These are phyloP conservation scores for Clarias magur DNA, from an alignment of 2,113 vertebrate species.

Conservation along the genomic window DNA sequence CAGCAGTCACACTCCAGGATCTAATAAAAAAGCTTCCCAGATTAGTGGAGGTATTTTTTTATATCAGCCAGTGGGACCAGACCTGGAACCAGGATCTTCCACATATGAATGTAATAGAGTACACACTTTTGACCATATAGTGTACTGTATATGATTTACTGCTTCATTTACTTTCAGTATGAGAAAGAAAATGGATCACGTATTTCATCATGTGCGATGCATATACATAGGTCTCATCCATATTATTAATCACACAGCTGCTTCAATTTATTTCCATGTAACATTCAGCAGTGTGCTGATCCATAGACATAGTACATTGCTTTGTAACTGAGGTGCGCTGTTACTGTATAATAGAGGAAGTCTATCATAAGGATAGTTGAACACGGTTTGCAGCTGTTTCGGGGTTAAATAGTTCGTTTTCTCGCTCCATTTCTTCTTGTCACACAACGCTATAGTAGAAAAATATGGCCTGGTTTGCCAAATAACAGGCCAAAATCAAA, in stretches of 20 bases:
- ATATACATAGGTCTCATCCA: neutral
- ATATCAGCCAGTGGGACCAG: neutral
- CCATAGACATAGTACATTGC: neutral
- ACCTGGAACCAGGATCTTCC: neutral
- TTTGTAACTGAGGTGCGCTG: neutral
- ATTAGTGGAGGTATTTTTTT: neutral
- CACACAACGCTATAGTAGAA: neutral
- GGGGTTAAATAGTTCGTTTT: slow-evolving; percentile 38
- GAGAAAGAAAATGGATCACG: neutral
- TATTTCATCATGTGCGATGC: neutral
- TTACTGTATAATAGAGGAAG: slow-evolving; percentile 8
- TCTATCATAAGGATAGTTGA: neutral
- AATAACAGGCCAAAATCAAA: neutral
- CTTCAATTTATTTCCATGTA: neutral
- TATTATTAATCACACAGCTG: neutral
- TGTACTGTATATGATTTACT: neutral
- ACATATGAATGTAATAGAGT: neutral
- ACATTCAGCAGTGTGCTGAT: slow-evolving; percentile 11
- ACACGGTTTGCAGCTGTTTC: slow-evolving; percentile 34
- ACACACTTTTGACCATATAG: neutral
- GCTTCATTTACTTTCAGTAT: neutral
- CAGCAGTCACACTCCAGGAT: neutral
- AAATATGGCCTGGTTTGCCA: slow-evolving; percentile 1
- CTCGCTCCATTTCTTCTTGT: slow-evolving; percentile 36
- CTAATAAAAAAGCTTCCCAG: neutral